Conservation (phyloP, 1,140 invertebrate genomes). For the Bombyx mandarina region DNA sequence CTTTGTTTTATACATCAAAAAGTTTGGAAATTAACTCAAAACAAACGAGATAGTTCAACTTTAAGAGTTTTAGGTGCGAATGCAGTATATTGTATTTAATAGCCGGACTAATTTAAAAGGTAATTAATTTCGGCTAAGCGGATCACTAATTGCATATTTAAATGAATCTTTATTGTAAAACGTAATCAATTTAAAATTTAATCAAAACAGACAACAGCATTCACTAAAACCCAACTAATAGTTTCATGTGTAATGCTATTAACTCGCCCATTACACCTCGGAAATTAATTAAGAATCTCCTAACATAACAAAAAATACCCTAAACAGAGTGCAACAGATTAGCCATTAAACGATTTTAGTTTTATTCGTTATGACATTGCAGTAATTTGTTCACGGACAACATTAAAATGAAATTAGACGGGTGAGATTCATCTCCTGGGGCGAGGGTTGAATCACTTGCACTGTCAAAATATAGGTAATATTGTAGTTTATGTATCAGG, state of each 20-base stretch:
- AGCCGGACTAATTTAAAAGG: too few relatives aligned
- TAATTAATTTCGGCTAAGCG: too few relatives aligned
- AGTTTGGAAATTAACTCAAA: conserved; percentile 21
- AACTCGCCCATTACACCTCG: conserved; percentile 25
- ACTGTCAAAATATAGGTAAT: conserved; percentile 53
- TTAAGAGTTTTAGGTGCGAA: too few relatives aligned
- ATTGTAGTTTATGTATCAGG: conserved; percentile 24
- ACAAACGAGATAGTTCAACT: conserved; percentile 1
- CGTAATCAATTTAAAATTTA: conserved; percentile 6
- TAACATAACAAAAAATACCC: conserved; percentile 42
- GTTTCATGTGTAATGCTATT: conserved; percentile 39
- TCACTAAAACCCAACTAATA: conserved; percentile 37
- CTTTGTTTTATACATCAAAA: conserved; percentile 35
- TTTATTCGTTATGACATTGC: conserved; percentile 54
- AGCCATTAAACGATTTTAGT: conserved; percentile 48
- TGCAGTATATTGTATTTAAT: too few relatives aligned
- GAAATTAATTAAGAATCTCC: conserved; percentile 56
- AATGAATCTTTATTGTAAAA: neutral
- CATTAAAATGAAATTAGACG: conserved; percentile 58
- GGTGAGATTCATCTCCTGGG: conserved; percentile 30
- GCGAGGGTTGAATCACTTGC: conserved; percentile 37
- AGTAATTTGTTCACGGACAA: conserved; percentile 62
- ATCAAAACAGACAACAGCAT: conserved; percentile 32
- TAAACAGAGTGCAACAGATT: conserved; percentile 49
- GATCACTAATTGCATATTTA: too few relatives aligned